A percentile compares a stretch with the other conserved stretches of the same genome.
These are phyloP conservation scores for Erebia palarica DNA, from an alignment of 2,888 invertebrate genomes.

Conservation along the genomic window DNA sequence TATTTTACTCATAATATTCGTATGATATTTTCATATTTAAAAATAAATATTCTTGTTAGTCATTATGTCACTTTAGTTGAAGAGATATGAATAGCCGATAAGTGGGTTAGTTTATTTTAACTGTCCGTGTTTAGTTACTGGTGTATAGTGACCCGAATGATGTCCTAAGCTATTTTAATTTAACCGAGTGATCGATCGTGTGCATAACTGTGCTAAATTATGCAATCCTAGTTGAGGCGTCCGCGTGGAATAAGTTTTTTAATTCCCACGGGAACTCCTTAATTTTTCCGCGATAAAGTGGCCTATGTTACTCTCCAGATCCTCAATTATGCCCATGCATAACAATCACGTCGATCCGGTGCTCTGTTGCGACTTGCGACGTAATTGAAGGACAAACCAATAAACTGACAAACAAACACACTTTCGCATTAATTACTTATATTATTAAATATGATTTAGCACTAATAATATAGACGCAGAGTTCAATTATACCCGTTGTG, in stretches of 20 bases:
- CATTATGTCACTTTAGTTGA: slow-evolving; percentile 15
- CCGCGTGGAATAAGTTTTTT: not conserved
- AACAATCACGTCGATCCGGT: too few relatives aligned
- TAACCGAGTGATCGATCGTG: slow-evolving; percentile 23
- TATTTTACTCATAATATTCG: not conserved
- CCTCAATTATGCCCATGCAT: too few relatives aligned
- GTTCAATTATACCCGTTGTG: too few relatives aligned
- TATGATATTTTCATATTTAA: not conserved
- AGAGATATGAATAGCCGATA: slow-evolving; percentile 18
- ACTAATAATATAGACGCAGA: too few relatives aligned
- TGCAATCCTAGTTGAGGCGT: not conserved
- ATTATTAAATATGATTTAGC: too few relatives aligned
- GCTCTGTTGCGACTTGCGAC: too few relatives aligned
- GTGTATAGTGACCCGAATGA: slow-evolving; percentile 48
- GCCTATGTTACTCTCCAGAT: not conserved
- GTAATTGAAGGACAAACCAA: too few relatives aligned
- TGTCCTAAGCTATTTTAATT: slow-evolving; percentile 41
- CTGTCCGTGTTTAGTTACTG: slow-evolving; percentile 25
- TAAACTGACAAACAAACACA: too few relatives aligned
- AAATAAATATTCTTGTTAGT: not conserved
- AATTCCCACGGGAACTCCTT: not conserved
- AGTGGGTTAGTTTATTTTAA: slow-evolving; percentile 45
- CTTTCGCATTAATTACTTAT: too few relatives aligned
- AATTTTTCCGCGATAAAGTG: not conserved
- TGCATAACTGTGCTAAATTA: slow-evolving; percentile 25